phyloP scores from a whole-genome alignment of 2,797 vertebrate genomes.

The Acrossocheilus wenchowensis region DNA sequence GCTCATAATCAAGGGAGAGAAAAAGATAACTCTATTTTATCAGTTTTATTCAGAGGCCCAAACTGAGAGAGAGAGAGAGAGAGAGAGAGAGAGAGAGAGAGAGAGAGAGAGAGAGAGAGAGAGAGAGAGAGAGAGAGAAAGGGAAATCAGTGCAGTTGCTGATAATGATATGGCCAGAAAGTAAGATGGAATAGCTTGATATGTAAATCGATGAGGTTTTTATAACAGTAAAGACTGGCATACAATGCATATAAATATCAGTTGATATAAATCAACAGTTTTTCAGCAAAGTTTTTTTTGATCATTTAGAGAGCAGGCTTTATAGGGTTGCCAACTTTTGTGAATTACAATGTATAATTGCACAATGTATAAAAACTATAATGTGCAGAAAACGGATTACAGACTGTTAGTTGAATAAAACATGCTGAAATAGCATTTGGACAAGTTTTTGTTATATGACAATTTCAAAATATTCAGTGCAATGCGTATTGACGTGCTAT shows the following conservation, averaged over 20 bases:
- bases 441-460: neutral
- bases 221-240: too few relatives aligned
- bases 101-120: too few relatives aligned
- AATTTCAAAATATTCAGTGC: neutral
- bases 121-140: too few relatives aligned
- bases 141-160: too few relatives aligned
- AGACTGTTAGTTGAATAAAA: neutral
- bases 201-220: neutral
- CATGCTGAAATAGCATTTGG: neutral
- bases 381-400: neutral
- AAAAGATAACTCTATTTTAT: too few relatives aligned
- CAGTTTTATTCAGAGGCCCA: too few relatives aligned
- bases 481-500: neutral
- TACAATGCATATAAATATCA: neutral
- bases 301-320: neutral
- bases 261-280: neutral
- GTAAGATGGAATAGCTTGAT: neutral
- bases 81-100: too few relatives aligned
- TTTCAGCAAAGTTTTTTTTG: too few relatives aligned
- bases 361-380: neutral
- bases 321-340: neutral
- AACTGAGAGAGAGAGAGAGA: too few relatives aligned
- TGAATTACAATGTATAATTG: neutral
- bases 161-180: neutral
- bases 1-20: too few relatives aligned